Conservation (phyloP, 2,113 vertebrate genomes). For the Lepus europaeus region DNA sequence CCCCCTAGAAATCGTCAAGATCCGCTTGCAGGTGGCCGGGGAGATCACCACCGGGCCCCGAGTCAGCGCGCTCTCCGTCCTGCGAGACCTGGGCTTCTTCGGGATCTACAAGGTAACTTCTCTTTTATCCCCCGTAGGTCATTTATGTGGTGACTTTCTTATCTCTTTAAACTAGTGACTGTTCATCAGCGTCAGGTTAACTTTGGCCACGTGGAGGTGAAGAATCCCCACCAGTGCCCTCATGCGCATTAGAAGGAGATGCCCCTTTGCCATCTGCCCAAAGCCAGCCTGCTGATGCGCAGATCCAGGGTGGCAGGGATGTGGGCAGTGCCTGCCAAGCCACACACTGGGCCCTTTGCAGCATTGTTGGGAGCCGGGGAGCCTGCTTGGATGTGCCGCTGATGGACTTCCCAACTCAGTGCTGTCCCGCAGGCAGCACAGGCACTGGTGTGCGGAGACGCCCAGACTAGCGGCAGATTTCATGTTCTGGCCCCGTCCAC, state of each 20-base stretch:
- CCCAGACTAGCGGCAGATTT: not conserved
- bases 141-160: not conserved
- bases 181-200: not conserved
- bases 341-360: too few relatives aligned
- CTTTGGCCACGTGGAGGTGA: too few relatives aligned
- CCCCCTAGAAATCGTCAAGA: conserved; percentile 97
- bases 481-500: not conserved
- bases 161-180: not conserved
- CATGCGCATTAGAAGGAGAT: not conserved
- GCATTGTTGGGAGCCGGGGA: not conserved
- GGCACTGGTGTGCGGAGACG: not conserved
- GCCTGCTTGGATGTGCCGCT: not conserved
- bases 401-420: not conserved
- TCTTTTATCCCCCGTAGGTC: not conserved
- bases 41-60: conserved; percentile 97
- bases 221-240: not conserved
- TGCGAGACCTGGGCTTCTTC: conserved; percentile 96
- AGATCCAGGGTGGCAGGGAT: not conserved
- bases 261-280: not conserved
- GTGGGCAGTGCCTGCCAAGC: rapidly evolving
- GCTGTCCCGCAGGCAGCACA: rapidly evolving
- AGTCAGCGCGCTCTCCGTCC: conserved; percentile 95
- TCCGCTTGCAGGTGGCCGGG: conserved; percentile 94
- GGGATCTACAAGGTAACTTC: conserved; percentile 97
- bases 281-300: not conserved